phyloP scores from a whole-genome alignment of 2,797 vertebrate genomes.

The Pitangus sulphuratus region DNA sequence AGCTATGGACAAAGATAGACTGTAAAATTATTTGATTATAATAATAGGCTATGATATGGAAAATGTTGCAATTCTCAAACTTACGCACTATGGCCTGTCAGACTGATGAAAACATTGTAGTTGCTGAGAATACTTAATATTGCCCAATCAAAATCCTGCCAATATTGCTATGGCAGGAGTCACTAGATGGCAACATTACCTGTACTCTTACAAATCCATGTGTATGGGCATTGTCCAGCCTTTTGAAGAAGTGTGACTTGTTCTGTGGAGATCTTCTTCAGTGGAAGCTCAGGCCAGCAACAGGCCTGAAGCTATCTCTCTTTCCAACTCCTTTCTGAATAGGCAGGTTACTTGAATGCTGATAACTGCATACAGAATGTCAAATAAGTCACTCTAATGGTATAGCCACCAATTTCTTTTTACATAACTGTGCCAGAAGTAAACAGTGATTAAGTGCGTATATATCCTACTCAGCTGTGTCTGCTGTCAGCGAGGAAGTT shows the following conservation, averaged over 20 bases:
- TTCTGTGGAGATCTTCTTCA: background rate
- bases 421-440: background rate
- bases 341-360: background rate
- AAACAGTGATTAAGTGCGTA: background rate
- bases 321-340: background rate
- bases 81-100: background rate
- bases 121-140: background rate
- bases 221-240: background rate
- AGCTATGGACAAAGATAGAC: background rate
- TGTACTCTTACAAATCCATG: background rate
- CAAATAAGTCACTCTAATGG: background rate
- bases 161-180: slow-evolving; percentile 17
- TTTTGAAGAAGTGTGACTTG: background rate
- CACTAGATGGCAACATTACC: slow-evolving; percentile 65
- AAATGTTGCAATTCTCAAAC: background rate
- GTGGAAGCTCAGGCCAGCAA: background rate
- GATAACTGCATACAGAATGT: background rate
- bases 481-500: background rate
- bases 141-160: background rate
- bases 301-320: background rate
- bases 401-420: background rate
- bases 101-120: background rate
- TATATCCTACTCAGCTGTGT: background rate
- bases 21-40: background rate
- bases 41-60: background rate